These are phyloP conservation scores for Drosophila diplacantha DNA, from an alignment of 2,888 invertebrate genomes.

Conservation along the genomic window DNA sequence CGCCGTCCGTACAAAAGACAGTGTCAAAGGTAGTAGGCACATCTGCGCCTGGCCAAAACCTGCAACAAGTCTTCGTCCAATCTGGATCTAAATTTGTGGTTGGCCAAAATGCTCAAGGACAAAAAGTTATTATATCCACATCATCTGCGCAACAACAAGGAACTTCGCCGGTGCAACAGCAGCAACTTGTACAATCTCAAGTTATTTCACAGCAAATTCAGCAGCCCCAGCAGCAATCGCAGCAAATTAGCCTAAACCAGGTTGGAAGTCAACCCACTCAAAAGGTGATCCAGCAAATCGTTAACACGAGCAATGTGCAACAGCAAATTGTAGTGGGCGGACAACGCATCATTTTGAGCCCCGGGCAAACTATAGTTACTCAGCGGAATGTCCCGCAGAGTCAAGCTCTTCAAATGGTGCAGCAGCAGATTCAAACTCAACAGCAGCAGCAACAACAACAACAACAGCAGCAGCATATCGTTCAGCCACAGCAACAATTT, in stretches of 20 bases:
- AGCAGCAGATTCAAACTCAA: constrained; percentile 59
- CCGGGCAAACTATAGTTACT: constrained; percentile 77
- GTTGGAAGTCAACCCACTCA: constrained; percentile 66
- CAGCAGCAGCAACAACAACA: constrained; percentile 53
- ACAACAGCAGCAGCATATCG: constrained; percentile 61
- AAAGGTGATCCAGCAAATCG: constrained; percentile 78
- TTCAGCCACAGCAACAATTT: constrained; percentile 71
- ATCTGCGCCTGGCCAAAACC: constrained; percentile 53
- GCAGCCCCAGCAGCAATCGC: constrained; percentile 52
- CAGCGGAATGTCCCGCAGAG: constrained; percentile 75
- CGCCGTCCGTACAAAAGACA: constrained; percentile 63
- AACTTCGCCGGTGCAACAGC: constrained; percentile 53
- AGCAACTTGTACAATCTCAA: constrained; percentile 62
- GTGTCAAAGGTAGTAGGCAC: constrained; percentile 56
- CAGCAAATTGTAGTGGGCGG: constrained; percentile 78
- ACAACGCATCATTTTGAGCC: constrained; percentile 77
- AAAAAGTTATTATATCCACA: constrained; percentile 77
- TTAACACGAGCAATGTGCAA: constrained; percentile 77
- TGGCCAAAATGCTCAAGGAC: constrained; percentile 76
- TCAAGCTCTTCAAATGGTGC: constrained; percentile 66
- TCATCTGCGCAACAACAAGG: constrained; percentile 50
- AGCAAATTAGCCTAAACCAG: constrained; percentile 66
- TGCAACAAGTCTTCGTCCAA: constrained; percentile 76
- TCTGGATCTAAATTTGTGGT: constrained; percentile 76
- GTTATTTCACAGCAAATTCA: constrained; percentile 51